Percentiles rank a stretch among this genome's conserved stretches.
Conservation (phyloP, 2,797 vertebrate species). For the Peromyscus eremicus region DNA sequence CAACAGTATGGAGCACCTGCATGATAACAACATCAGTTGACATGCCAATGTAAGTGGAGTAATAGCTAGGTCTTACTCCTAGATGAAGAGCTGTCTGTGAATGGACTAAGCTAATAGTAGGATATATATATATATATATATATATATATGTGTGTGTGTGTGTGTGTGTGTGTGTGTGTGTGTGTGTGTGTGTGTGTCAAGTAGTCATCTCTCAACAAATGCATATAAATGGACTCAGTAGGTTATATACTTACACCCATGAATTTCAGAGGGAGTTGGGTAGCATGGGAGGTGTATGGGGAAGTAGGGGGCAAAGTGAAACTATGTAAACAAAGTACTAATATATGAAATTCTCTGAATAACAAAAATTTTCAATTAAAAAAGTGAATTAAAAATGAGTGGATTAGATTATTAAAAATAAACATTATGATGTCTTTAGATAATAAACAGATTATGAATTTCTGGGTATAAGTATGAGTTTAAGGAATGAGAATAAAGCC, state of each 20-base stretch:
- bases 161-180: too few relatives aligned
- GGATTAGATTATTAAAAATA: not conserved
- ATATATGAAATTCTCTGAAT: not conserved
- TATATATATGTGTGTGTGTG: too few relatives aligned
- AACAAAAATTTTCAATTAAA: not conserved
- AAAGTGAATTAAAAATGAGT: not conserved
- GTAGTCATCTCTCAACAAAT: not conserved
- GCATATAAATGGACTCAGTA: not conserved
- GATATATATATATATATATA: too few relatives aligned
- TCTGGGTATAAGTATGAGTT: not conserved
- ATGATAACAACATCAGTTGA: not conserved
- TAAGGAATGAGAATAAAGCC: not conserved
- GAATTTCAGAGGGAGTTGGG: not conserved
- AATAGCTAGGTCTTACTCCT: not conserved
- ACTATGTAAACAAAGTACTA: not conserved
- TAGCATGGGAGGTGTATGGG: too few relatives aligned
- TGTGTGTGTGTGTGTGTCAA: too few relatives aligned
- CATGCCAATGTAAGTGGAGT: not conserved
- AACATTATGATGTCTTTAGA: not conserved
- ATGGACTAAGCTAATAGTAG: too few relatives aligned
- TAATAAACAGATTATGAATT: not conserved
- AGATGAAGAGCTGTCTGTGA: not conserved
- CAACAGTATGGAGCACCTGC: not conserved
- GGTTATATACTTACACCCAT: not conserved
- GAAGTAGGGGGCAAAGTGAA: not conserved